A percentile compares a stretch with the other conserved stretches of the same genome.
Conservation (phyloP, 2,797 vertebrate species). For the Steatocranus sp. region DNA sequence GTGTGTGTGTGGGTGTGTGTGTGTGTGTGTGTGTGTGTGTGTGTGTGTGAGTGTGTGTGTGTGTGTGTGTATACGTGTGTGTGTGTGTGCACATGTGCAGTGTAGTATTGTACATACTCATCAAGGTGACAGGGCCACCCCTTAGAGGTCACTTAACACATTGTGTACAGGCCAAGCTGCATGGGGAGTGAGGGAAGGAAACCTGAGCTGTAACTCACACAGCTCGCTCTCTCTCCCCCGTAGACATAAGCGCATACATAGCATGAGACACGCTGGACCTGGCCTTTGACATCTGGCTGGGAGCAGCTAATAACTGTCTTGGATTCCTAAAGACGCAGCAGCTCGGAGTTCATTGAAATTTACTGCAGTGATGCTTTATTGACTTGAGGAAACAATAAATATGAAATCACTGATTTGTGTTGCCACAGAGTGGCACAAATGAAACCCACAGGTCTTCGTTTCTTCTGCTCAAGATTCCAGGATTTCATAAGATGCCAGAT, state of each 20-base stretch:
- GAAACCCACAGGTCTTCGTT: not conserved
- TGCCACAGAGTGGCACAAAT: not conserved
- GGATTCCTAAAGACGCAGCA: conserved; percentile 15
- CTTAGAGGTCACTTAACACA: conserved; percentile 74
- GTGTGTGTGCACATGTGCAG: not conserved
- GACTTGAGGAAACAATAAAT: not conserved
- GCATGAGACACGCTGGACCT: conserved; percentile 34
- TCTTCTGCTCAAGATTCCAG: not conserved
- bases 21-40: no score
- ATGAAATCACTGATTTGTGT: not conserved
- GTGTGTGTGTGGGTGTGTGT: no score
- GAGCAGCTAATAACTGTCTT: conserved; percentile 48
- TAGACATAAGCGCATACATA: not conserved
- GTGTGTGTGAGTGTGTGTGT: no score
- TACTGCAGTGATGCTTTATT: not conserved
- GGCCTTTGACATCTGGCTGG: conserved; percentile 39
- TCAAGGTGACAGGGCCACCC: conserved; percentile 72
- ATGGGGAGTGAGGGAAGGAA: conserved; percentile 64
- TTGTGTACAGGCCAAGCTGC: conserved; percentile 62
- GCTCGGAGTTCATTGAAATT: not conserved
- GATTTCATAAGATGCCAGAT: not conserved
- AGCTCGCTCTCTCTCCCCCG: not conserved
- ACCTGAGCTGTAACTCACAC: conserved; percentile 70
- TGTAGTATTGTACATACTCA: conserved; percentile 12
- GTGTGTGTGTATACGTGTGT: not conserved